Conservation (phyloP, 2,888 invertebrate species). For the Syrphus vitripennis region DNA sequence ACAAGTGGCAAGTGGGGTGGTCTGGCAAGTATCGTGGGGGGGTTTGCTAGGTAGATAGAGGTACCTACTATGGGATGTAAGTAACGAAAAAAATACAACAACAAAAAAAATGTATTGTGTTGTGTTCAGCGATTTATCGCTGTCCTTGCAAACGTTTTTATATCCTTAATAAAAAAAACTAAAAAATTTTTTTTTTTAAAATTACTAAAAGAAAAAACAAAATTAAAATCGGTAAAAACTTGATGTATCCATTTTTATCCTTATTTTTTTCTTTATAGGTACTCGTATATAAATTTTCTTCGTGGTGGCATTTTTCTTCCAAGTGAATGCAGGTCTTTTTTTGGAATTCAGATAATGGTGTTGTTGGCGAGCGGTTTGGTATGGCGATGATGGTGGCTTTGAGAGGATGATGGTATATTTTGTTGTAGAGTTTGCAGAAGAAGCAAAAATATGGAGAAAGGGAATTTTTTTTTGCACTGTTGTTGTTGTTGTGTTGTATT, state of each 20-base stretch:
- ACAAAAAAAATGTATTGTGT: conserved; percentile 36
- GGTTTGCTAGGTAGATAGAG: neutral
- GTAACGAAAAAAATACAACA: neutral
- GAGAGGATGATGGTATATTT: neutral
- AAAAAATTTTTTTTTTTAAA: too few species aligned
- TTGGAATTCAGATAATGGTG: conserved; percentile 5
- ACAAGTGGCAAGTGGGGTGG: conserved; percentile 37
- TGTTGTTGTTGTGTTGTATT: conserved; percentile 28
- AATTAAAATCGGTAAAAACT: conserved; percentile 53
- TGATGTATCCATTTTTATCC: conserved; percentile 63
- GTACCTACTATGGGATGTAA: neutral
- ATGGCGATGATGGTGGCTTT: neutral
- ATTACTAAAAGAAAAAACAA: conserved; percentile 19
- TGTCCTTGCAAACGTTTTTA: conserved; percentile 65
- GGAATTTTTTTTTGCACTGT: neutral
- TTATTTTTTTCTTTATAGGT: conserved; percentile 28
- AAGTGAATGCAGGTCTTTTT: conserved; percentile 64
- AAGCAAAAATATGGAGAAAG: neutral
- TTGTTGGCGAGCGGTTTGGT: neutral
- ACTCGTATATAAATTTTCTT: conserved; percentile 45
- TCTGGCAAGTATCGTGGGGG: neutral
- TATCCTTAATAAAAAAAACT: conserved; percentile 57
- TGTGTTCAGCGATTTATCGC: conserved; percentile 70
- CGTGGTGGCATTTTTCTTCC: conserved; percentile 67
- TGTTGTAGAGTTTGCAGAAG: neutral